Evolutionary conservation across 2,113 vertebrate species (phyloP).

Genomic region (Siniperca chuatsi): DNA sequence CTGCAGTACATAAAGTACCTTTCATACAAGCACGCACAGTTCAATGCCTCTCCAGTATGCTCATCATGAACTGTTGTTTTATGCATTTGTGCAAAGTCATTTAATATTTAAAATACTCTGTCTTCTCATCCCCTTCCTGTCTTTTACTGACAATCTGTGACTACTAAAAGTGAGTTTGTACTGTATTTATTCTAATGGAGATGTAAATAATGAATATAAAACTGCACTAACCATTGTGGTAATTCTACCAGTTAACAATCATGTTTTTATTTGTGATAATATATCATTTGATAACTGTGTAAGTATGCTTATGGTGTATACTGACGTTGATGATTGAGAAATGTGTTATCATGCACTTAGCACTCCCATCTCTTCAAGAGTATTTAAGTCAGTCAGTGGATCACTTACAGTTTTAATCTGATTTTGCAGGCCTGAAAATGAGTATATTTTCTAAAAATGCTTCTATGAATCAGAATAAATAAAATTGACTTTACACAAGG

Average conservation of each 20-base stretch:
- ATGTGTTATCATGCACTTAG: conserved; percentile 52
- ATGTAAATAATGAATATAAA: conserved; percentile 76
- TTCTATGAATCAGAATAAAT: conserved; percentile 81
- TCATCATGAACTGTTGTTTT: conserved; percentile 49
- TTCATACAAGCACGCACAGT: conserved; percentile 51
- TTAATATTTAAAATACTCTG: conserved; percentile 18
- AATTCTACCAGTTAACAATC: conserved; percentile 64
- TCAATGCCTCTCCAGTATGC: conserved; percentile 44
- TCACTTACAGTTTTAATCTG: conserved; percentile 63
- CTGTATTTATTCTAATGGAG: conserved; percentile 73
- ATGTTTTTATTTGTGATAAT: conserved; percentile 74
- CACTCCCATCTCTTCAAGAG: conserved; percentile 62
- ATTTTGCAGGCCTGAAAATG: conserved; percentile 75
- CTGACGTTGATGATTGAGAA: conserved; percentile 64
- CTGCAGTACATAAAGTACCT: conserved; percentile 39
- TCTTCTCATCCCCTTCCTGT: conserved; percentile 27
- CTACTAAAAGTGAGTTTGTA: conserved; percentile 70
- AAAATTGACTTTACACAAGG: conserved; percentile 75
- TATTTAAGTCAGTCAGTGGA: conserved; percentile 62
- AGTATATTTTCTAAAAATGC: conserved; percentile 84
- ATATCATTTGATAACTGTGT: conserved; percentile 69
- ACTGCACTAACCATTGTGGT: conserved; percentile 81
- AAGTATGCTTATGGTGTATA: conserved; percentile 70
- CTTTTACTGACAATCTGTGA: conserved; percentile 81
- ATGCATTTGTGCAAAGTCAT: conserved; percentile 53